These are phyloP conservation scores for Limnephilus rhombicus DNA, from an alignment of 2,888 invertebrate species.

Conservation along the genomic window DNA sequence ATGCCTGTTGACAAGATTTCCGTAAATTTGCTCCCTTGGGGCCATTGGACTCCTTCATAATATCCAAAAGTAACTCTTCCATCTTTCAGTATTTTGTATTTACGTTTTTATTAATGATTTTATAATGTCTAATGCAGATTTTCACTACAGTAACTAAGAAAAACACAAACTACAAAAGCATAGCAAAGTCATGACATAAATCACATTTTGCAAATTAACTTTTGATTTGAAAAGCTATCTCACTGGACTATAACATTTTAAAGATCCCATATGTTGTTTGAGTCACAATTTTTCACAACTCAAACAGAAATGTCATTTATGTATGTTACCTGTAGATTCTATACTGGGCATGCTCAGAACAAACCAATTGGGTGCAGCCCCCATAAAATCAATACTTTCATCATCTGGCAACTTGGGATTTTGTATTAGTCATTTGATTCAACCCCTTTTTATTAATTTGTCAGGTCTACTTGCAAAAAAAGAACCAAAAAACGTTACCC, in stretches of 20 bases:
- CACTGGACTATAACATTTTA: slow-evolving; percentile 15
- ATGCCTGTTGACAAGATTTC: slow-evolving; percentile 91
- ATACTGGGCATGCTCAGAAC: slow-evolving; percentile 64
- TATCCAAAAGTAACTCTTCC: slow-evolving; percentile 92
- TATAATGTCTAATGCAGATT: slow-evolving; percentile 34
- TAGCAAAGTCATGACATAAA: neutral
- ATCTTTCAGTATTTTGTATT: slow-evolving; percentile 73
- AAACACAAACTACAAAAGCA: slow-evolving; percentile 2
- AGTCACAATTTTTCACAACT: slow-evolving; percentile 43
- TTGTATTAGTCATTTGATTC: slow-evolving; percentile 5
- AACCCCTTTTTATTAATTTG: neutral
- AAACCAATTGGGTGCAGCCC: slow-evolving; percentile 54
- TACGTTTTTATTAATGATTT: slow-evolving; percentile 36
- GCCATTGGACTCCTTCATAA: slow-evolving; percentile 90
- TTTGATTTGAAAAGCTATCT: neutral
- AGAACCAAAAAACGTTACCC: too few relatives aligned
- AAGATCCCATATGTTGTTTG: slow-evolving; percentile 46
- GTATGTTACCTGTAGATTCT: slow-evolving; percentile 66
- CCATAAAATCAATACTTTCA: slow-evolving; percentile 63
- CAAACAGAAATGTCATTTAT: slow-evolving; percentile 62
- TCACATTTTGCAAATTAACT: neutral
- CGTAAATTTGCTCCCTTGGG: slow-evolving; percentile 86
- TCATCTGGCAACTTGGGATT: slow-evolving; percentile 21
- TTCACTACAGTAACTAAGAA: neutral
- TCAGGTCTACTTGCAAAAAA: neutral